Evolutionary conservation across 1,140 invertebrate species (phyloP).

Genomic region (Lamellibrachia luymesi): DNA sequence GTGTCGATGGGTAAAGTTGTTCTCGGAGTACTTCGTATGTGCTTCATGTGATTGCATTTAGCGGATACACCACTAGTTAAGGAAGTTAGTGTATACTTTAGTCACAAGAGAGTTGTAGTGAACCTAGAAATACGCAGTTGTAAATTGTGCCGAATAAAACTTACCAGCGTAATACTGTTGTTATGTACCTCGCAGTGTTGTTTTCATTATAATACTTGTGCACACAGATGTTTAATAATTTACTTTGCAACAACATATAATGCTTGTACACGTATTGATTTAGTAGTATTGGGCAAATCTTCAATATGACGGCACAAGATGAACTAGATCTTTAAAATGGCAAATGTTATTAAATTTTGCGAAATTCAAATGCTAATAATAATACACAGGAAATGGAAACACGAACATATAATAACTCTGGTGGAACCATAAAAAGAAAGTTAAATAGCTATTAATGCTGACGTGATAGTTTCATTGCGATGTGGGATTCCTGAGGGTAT

Average conservation of each 20-base stretch:
- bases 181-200: neutral
- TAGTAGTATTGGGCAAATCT: neutral
- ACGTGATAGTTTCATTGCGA: no score
- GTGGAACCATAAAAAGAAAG: no score
- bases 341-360: no score
- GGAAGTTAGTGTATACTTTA: neutral
- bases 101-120: neutral
- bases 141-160: slow-evolving; percentile 1
- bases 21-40: neutral
- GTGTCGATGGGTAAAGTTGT: neutral
- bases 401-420: no score
- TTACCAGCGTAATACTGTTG: neutral
- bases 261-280: neutral
- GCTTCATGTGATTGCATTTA: neutral
- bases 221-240: neutral
- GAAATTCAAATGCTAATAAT: no score
- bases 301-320: no score
- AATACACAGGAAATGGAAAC: no score
- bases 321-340: no score
- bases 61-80: neutral
- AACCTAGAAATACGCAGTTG: neutral
- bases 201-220: neutral
- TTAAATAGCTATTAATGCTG: no score
- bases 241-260: neutral
- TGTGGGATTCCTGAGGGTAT: no score